These are phyloP conservation scores for Stramonita haemastoma DNA, from an alignment of 2,888 invertebrate genomes.

Conservation along the genomic window DNA sequence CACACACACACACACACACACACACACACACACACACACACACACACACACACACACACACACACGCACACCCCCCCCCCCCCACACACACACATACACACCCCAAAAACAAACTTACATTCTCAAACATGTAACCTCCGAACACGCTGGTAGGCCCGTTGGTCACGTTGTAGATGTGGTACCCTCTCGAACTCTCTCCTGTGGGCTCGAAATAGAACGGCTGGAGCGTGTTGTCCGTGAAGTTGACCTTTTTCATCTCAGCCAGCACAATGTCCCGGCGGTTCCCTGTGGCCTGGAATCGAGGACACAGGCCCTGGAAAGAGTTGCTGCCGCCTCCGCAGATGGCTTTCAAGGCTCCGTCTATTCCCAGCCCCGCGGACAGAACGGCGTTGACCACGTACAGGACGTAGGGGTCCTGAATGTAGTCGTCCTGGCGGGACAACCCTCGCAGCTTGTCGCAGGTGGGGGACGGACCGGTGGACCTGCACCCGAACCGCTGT, in stretches of 20 bases:
- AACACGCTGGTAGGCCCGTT: not conserved
- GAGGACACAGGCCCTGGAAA: slow-evolving; percentile 16
- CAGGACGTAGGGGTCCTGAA: slow-evolving; percentile 72
- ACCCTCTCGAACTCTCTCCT: slow-evolving; percentile 74
- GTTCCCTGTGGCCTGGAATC: slow-evolving; percentile 58
- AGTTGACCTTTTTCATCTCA: slow-evolving; percentile 60
- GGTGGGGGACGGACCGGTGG: not conserved
- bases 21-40: not conserved
- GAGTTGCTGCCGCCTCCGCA: slow-evolving; percentile 47
- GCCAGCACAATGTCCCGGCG: slow-evolving; percentile 61
- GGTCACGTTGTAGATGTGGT: slow-evolving; percentile 69
- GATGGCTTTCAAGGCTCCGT: slow-evolving; percentile 59
- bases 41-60: slow-evolving; percentile 18
- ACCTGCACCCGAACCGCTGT: slow-evolving; percentile 52
- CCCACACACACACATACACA: not conserved
- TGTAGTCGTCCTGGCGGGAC: slow-evolving; percentile 63
- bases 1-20: not conserved
- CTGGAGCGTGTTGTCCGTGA: slow-evolving; percentile 69
- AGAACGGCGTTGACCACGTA: slow-evolving; percentile 75
- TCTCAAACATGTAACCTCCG: slow-evolving; percentile 35
- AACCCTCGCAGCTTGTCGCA: slow-evolving; percentile 54
- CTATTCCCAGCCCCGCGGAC: slow-evolving; percentile 68
- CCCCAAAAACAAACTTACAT: slow-evolving; percentile 39
- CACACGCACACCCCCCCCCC: slow-evolving; percentile 5
- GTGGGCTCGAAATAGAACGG: slow-evolving; percentile 66